Evolutionary conservation across 2,797 vertebrate genomes (phyloP).

Genomic region (Podargus strigoides): DNA sequence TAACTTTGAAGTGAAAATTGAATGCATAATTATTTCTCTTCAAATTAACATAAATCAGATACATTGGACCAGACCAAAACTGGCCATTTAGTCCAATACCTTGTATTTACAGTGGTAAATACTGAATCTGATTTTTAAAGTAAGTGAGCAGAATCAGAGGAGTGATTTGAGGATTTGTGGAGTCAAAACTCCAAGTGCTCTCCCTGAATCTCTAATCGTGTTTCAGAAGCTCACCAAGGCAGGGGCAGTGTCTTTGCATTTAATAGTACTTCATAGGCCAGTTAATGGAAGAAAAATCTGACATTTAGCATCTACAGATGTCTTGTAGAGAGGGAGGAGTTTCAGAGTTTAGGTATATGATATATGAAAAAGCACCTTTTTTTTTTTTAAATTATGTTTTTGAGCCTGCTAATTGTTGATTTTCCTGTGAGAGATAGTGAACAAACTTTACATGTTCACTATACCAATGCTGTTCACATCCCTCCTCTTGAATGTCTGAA

Average conservation of each 20-base stretch:
- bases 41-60: background rate
- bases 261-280: background rate
- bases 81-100: background rate
- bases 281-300: background rate
- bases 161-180: background rate
- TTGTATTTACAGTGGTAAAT: background rate
- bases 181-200: background rate
- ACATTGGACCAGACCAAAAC: background rate
- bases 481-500: background rate
- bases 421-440: background rate
- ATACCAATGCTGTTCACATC: background rate
- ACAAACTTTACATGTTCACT: background rate
- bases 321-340: background rate
- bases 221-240: background rate
- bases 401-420: background rate
- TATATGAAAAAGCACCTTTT: background rate
- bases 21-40: background rate
- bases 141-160: background rate
- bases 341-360: background rate
- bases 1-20: background rate
- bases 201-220: background rate
- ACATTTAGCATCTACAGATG: background rate
- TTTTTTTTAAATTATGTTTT: background rate
- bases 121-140: background rate
- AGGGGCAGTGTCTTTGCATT: background rate